Evolutionary conservation across 1,140 invertebrate species (phyloP), one percentile per base, ranked within the genome.

Genomic region (Tetranychus urticae): DNA sequence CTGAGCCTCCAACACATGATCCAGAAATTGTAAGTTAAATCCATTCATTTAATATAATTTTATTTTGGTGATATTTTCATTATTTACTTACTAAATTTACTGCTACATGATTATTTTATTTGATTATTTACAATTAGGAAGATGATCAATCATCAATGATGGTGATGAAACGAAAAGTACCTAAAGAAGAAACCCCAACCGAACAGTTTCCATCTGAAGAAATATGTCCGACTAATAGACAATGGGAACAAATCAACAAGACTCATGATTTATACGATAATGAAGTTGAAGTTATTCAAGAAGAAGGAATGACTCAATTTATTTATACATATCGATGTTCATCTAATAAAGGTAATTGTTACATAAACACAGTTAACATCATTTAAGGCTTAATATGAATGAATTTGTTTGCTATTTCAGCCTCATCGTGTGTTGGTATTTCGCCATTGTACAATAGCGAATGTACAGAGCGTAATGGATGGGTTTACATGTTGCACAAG

Each of bases 401-500:
- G 33, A 56, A 5, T 39, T 13, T 1, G n/a, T 61, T 45, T 47
- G 36, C 48, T 48, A 56, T 45, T 55, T 33, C 34, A 66, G 66
- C 39, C n/a, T 31, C n/a, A 23, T 48, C 64, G 23, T 64, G 63
- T 57, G 13, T 62, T 8, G 63, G 63, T 4, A 64, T 64, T 46
- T 62, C 57, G 14, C 61, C 60, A 23, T 34, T 62, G 5, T 68
- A 62, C 45, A 58, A 68, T 8, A 63, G 61, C 37, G 65, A 68
- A 46, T 68, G 67, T 54, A 67, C 66, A 6, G 67, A 68, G 58
- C 36, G 67, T 50, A 61, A 60, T 54, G 67, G 67, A 13, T 67
- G 66, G 66, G 65, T 68, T 65, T 66, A 66, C 46, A 66, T 68
- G 64, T 67, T 66, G 33, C 66, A 67, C 56, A 61, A 63, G 54